Conservation (phyloP, 2,113 vertebrate genomes). For the Cromileptes altivelis region DNA sequence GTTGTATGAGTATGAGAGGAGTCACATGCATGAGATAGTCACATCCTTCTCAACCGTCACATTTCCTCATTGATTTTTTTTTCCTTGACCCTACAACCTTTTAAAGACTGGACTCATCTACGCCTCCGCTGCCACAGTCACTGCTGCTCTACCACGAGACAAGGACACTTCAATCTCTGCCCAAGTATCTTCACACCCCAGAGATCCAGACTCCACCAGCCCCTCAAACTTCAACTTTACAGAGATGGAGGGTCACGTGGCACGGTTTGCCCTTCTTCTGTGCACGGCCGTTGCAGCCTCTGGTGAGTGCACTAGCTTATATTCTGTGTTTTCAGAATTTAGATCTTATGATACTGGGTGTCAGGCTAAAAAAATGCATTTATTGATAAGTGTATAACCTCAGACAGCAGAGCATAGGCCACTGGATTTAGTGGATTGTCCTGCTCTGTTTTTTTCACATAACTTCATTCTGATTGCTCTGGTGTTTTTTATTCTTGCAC, state of each 20-base stretch:
- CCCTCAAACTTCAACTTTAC: slow-evolving; percentile 20
- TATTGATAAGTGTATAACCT: slow-evolving; percentile 4
- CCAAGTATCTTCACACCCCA: slow-evolving; percentile 44
- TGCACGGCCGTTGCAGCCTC: slow-evolving; percentile 66
- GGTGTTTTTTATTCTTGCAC: not conserved
- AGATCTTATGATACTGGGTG: not conserved
- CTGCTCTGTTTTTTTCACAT: slow-evolving; percentile 12
- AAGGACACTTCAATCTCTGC: slow-evolving; percentile 44
- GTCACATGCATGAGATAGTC: not conserved
- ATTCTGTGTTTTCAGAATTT: not conserved
- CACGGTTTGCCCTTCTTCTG: slow-evolving; percentile 60
- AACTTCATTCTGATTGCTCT: not conserved
- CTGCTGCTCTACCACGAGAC: slow-evolving; percentile 46
- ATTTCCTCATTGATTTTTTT: slow-evolving; percentile 15
- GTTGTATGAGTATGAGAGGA: not conserved
- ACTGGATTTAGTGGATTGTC: not conserved
- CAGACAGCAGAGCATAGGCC: not conserved
- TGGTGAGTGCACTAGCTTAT: slow-evolving; percentile 68
- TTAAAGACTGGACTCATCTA: slow-evolving; percentile 57
- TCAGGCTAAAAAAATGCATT: not conserved
- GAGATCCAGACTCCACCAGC: slow-evolving; percentile 37
- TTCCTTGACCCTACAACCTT: slow-evolving; percentile 52
- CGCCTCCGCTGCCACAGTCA: slow-evolving; percentile 56
- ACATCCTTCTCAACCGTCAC: slow-evolving; percentile 26
- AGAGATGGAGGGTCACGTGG: slow-evolving; percentile 73